Evolutionary conservation across 2,888 invertebrate genomes (phyloP).

Genomic region (Tipula vernalis): DNA sequence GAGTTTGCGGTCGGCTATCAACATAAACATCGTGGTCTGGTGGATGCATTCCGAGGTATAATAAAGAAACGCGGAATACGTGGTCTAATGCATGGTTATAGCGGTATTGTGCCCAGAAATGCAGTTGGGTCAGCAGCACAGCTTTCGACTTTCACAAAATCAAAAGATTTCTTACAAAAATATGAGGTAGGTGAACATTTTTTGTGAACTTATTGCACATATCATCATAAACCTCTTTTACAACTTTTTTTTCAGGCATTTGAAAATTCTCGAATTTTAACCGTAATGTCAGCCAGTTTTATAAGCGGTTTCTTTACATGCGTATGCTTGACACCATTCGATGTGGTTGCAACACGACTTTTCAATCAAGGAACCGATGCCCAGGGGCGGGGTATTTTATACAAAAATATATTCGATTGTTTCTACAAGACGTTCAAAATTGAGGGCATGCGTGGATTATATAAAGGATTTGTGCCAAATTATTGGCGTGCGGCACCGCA

Average conservation of each 20-base stretch:
- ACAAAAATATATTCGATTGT: constrained; percentile 63
- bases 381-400: constrained; percentile 47
- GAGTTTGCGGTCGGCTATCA: constrained; percentile 77
- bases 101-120: constrained; percentile 57
- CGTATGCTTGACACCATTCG: constrained; percentile 71
- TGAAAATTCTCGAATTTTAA: constrained; percentile 38
- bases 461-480: constrained; percentile 65
- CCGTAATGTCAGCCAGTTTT: constrained; percentile 55
- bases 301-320: constrained; percentile 65
- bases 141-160: constrained; percentile 61
- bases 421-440: constrained; percentile 57
- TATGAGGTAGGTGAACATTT: constrained; percentile 20
- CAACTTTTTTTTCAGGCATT: constrained; percentile 18
- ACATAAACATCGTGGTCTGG: constrained; percentile 52
- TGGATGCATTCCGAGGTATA: constrained; percentile 39
- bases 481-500: constrained; percentile 69
- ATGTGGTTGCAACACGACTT: constrained; percentile 72
- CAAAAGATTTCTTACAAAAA: constrained; percentile 38
- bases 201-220: neutral
- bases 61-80: constrained; percentile 40
- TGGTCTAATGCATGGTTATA: constrained; percentile 69
- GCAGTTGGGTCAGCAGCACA: constrained; percentile 76
- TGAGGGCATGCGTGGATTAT: constrained; percentile 67
- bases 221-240: neutral
- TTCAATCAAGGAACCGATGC: constrained; percentile 72